phyloP scores from a whole-genome alignment of 2,113 vertebrate species.

The Blennius ocellaris region DNA sequence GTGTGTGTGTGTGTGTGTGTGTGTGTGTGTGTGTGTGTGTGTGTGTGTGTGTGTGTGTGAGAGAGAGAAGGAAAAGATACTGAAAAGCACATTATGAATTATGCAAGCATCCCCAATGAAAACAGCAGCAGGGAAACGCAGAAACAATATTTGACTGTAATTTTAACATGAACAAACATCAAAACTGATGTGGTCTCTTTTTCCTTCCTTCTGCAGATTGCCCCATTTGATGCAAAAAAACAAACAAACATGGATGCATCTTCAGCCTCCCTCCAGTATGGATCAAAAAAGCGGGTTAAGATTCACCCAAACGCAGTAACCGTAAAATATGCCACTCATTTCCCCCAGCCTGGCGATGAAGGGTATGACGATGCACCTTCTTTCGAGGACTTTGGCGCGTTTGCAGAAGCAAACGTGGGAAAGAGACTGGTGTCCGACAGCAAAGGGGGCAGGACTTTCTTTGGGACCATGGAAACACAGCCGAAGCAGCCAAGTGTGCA shows the following conservation, averaged over 20 bases:
- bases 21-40: slow-evolving; percentile 3
- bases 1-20: slow-evolving; percentile 2
- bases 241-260: slow-evolving; percentile 87
- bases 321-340: slow-evolving; percentile 95
- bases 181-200: slow-evolving; percentile 11
- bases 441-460: slow-evolving; percentile 88
- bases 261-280: slow-evolving; percentile 84
- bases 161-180: not conserved
- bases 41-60: not conserved
- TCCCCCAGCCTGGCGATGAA: slow-evolving; percentile 93
- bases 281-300: slow-evolving; percentile 95
- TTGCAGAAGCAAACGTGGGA: slow-evolving; percentile 89
- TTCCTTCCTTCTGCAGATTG: slow-evolving; percentile 61
- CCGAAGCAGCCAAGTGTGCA: slow-evolving; percentile 78
- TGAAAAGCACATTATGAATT: slow-evolving; percentile 34
- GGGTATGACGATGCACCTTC: slow-evolving; percentile 89
- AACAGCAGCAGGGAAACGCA: not conserved
- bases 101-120: slow-evolving; percentile 47
- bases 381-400: slow-evolving; percentile 88
- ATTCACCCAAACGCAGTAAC: slow-evolving; percentile 96
- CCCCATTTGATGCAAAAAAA: slow-evolving; percentile 47
- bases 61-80: not conserved
- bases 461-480: slow-evolving; percentile 89
- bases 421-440: slow-evolving; percentile 87
- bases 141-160: not conserved